A percentile compares a stretch with the other conserved stretches of the same genome.
Evolutionary conservation across 2,113 vertebrate genomes (phyloP).

Genomic region (Tenebrosternarchus preto): DNA sequence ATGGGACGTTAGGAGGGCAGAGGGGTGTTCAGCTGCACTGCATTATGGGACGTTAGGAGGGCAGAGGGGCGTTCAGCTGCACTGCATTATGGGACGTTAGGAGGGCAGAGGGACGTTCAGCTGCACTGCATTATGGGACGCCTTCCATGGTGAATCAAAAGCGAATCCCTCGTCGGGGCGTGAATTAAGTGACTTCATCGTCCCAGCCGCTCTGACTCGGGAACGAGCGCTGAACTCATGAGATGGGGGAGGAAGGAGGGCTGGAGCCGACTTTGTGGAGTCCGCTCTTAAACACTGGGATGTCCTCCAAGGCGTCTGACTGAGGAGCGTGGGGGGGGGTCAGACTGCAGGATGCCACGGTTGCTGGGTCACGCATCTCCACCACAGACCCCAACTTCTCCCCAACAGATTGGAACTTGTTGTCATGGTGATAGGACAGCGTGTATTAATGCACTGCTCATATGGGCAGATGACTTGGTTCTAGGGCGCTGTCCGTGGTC

Average conservation of each 20-base stretch:
- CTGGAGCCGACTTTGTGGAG: too few species aligned
- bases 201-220: too few species aligned
- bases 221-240: too few species aligned
- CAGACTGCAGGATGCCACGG: not conserved
- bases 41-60: constrained; percentile 24
- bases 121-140: not conserved
- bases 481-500: not conserved
- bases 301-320: too few species aligned
- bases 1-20: too few species aligned
- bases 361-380: not conserved
- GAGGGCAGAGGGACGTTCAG: not conserved
- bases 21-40: too few species aligned
- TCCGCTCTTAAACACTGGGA: too few species aligned
- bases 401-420: not conserved
- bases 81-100: too few species aligned
- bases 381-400: not conserved
- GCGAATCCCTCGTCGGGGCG: constrained; percentile 4
- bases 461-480: not conserved
- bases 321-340: not conserved
- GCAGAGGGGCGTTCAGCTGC: not conserved
- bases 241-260: too few species aligned
- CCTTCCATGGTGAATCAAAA: constrained; percentile 27
- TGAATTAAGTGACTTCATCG: not conserved
- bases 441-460: not conserved
- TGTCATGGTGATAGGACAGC: not conserved